Percentiles rank a stretch among this genome's conserved stretches.
Conservation (phyloP, 2,113 vertebrate species). For the Corvus cornix region DNA sequence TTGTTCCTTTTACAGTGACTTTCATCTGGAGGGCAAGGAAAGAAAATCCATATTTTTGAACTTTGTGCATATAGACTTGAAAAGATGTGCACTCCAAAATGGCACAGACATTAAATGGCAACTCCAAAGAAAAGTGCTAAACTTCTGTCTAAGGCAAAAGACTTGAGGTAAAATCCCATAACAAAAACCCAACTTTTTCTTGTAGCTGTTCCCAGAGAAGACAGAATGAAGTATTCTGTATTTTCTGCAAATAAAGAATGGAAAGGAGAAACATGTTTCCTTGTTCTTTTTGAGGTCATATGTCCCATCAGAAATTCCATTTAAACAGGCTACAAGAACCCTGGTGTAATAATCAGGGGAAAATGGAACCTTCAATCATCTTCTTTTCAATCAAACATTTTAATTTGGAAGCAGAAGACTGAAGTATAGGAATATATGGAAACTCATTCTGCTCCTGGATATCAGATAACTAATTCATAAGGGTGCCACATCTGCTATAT, state of each 20-base stretch:
- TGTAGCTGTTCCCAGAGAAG: background rate
- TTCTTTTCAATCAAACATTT: slow-evolving; percentile 55
- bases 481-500: background rate
- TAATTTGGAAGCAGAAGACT: slow-evolving; percentile 27
- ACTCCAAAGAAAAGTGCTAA: background rate
- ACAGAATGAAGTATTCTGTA: background rate
- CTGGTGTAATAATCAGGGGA: slow-evolving; percentile 23
- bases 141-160: background rate
- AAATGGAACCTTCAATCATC: slow-evolving; percentile 35
- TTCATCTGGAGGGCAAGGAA: background rate
- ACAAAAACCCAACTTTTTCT: background rate
- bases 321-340: slow-evolving; percentile 2
- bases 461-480: slow-evolving; percentile 38
- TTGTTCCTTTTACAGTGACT: background rate
- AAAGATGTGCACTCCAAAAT: background rate
- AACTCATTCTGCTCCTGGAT: background rate
- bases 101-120: background rate
- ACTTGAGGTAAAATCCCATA: background rate
- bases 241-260: background rate
- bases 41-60: background rate
- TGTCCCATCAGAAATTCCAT: background rate
- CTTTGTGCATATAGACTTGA: background rate
- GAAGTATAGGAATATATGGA: background rate
- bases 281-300: background rate
- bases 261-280: background rate